Evolutionary conservation across 2,797 vertebrate species (phyloP).

Genomic region (Anas acuta): DNA sequence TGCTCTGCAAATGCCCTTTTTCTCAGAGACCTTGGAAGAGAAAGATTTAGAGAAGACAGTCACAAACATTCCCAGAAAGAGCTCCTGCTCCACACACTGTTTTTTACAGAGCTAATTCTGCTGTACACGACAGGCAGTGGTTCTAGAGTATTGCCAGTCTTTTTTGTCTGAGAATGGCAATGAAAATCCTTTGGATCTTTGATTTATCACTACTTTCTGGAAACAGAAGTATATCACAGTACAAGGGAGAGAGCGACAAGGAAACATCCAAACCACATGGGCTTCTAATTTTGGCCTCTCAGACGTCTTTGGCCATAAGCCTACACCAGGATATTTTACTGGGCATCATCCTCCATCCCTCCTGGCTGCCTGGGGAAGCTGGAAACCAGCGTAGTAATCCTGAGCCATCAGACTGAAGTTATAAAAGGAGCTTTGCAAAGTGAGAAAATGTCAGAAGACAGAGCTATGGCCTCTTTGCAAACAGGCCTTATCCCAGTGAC

Average conservation of each 20-base stretch:
- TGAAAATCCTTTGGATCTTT: not conserved
- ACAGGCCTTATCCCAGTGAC: not conserved
- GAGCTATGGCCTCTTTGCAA: not conserved
- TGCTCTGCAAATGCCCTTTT: not conserved
- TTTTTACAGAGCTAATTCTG: not conserved
- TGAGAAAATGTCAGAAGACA: not conserved
- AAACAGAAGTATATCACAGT: not conserved
- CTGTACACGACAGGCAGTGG: not conserved
- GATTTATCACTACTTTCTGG: not conserved
- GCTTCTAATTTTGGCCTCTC: not conserved
- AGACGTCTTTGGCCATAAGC: not conserved
- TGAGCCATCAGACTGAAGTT: not conserved
- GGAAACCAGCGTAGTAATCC: not conserved
- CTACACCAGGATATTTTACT: not conserved
- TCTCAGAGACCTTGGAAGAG: not conserved
- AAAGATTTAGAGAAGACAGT: not conserved
- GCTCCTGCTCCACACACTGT: not conserved
- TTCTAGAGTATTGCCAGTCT: not conserved
- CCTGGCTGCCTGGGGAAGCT: not conserved
- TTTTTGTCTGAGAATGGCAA: not conserved
- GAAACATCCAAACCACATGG: not conserved
- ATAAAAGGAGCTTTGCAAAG: not conserved
- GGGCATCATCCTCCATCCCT: rapidly evolving
- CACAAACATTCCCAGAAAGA: not conserved
- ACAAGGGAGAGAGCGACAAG: not conserved